Conservation (phyloP, 2,888 invertebrate species). For the Rhimphoctona megacephalus region DNA sequence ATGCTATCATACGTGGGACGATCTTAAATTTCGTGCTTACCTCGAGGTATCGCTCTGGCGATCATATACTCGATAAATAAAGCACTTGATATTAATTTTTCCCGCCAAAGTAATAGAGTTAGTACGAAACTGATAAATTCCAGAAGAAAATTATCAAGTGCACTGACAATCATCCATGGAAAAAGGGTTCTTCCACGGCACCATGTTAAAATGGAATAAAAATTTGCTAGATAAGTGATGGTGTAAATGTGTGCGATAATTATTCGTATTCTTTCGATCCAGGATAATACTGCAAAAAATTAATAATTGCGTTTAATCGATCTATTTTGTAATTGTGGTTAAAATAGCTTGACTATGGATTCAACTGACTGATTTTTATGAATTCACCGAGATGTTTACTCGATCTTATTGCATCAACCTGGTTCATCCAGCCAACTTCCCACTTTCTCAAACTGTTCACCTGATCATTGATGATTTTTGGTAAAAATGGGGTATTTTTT, state of each 20-base stretch:
- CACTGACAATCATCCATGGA: conserved; percentile 80
- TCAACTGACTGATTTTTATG: conserved; percentile 74
- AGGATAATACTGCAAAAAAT: conserved; percentile 75
- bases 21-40: conserved; percentile 67
- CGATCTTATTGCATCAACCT: conserved; percentile 74
- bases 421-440: conserved; percentile 75
- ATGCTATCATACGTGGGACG: background rate
- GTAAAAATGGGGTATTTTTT: background rate
- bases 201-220: conserved; percentile 80
- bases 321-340: background rate
- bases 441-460: conserved; percentile 76
- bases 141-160: conserved; percentile 77
- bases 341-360: background rate
- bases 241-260: conserved; percentile 75
- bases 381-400: conserved; percentile 69
- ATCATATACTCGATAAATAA: conserved; percentile 75
- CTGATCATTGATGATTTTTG: conserved; percentile 66
- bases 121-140: conserved; percentile 75
- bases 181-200: conserved; percentile 76
- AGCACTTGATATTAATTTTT: conserved; percentile 68
- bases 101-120: conserved; percentile 73
- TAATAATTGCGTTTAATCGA: background rate
- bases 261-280: conserved; percentile 77
- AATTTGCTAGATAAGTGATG: conserved; percentile 75
- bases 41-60: conserved; percentile 73